Evolutionary conservation across 2,888 invertebrate genomes (phyloP).

Genomic region (Urechis unicinctus): DNA sequence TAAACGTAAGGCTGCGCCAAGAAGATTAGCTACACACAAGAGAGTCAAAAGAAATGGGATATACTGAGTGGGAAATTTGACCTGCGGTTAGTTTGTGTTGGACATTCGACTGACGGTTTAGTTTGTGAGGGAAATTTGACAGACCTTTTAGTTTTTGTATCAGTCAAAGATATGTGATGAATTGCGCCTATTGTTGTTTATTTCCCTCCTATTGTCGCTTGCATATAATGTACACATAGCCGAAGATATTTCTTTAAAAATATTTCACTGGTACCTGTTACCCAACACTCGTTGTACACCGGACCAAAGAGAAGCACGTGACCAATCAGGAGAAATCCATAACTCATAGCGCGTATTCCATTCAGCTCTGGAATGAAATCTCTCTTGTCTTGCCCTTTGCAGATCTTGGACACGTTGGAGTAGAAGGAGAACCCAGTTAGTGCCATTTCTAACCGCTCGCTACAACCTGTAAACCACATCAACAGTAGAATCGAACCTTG

Average conservation of each 20-base stretch:
- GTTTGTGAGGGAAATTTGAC: too few species aligned
- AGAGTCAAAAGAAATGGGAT: background rate
- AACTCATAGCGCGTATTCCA: slow-evolving; percentile 12
- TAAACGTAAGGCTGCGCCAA: slow-evolving; percentile 4
- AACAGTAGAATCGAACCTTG: too few species aligned
- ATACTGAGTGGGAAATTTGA: background rate
- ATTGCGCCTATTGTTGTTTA: too few species aligned
- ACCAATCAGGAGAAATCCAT: slow-evolving; percentile 12
- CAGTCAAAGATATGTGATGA: too few species aligned
- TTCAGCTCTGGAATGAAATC: slow-evolving; percentile 5
- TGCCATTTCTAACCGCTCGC: slow-evolving; percentile 11
- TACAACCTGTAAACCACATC: background rate
- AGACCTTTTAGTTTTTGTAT: too few species aligned
- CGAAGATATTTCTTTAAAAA: too few species aligned
- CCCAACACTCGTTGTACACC: slow-evolving; percentile 18
- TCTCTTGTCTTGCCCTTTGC: background rate
- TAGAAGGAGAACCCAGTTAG: slow-evolving; percentile 14
- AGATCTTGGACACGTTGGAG: slow-evolving; percentile 9
- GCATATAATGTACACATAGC: too few species aligned
- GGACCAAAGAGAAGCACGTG: slow-evolving; percentile 19
- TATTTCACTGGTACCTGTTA: slow-evolving; percentile 13
- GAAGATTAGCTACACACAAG: slow-evolving; percentile 7
- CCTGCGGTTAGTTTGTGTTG: too few species aligned
- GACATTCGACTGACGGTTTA: too few species aligned
- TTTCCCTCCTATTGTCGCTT: too few species aligned